phyloP scores from a whole-genome alignment of 2,113 vertebrate genomes.

The Trichomycterus rosablanca region DNA sequence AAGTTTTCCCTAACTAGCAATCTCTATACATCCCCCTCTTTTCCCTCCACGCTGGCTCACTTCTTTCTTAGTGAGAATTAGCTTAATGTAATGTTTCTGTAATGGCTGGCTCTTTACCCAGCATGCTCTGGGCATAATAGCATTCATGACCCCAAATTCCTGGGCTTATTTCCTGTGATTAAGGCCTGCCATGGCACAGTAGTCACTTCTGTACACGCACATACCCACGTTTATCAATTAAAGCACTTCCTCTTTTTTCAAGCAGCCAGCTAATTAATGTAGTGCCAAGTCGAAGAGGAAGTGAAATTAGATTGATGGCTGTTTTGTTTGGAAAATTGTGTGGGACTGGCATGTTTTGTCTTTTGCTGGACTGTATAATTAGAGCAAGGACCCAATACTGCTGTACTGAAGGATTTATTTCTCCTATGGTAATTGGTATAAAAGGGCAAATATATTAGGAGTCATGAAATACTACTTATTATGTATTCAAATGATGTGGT shows the following conservation, averaged over 20 bases:
- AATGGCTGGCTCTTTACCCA: slow-evolving; percentile 40
- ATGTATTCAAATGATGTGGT: too few species aligned
- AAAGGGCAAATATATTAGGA: too few species aligned
- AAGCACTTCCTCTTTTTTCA: slow-evolving; percentile 30
- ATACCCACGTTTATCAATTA: slow-evolving; percentile 34
- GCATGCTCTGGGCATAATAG: slow-evolving; percentile 38
- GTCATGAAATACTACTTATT: too few species aligned
- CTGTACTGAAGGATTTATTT: too few species aligned
- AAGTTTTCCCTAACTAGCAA: too few species aligned
- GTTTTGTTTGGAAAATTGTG: slow-evolving; percentile 25
- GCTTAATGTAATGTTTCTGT: slow-evolving; percentile 43
- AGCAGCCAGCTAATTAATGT: slow-evolving; percentile 33
- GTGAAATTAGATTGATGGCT: slow-evolving; percentile 22
- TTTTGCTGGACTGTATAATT: slow-evolving; percentile 20
- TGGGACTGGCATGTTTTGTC: slow-evolving; percentile 24
- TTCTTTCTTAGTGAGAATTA: slow-evolving; percentile 36
- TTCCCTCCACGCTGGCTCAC: background rate
- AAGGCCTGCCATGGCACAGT: slow-evolving; percentile 28
- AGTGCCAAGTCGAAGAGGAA: slow-evolving; percentile 26
- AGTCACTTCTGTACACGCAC: slow-evolving; percentile 30
- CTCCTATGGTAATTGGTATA: too few species aligned
- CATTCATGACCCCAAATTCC: slow-evolving; percentile 33
- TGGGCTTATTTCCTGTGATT: slow-evolving; percentile 46
- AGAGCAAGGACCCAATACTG: background rate
- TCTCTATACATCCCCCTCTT: background rate